A percentile compares a stretch with the other conserved stretches of the same genome.
Conservation (phyloP, 2,888 invertebrate species). For the Drosophila borborema region DNA sequence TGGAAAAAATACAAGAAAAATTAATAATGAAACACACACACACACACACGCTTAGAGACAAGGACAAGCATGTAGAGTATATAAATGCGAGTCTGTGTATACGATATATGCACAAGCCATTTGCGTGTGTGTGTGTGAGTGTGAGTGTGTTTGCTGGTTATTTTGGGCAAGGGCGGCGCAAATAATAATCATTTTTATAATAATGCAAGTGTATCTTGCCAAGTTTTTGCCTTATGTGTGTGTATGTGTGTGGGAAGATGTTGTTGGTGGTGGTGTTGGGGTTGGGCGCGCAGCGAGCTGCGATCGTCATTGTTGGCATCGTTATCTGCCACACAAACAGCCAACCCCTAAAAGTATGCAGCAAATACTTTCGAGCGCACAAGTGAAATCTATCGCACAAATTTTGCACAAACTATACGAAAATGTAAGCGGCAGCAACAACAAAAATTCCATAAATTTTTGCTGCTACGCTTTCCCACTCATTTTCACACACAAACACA, state of each 20-base stretch:
- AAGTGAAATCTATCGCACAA: constrained; percentile 69
- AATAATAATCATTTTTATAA: constrained; percentile 78
- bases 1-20: constrained; percentile 77
- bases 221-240: constrained; percentile 50
- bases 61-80: constrained; percentile 62
- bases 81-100: constrained; percentile 15
- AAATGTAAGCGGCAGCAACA: constrained; percentile 53
- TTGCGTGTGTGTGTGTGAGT: constrained; percentile 25
- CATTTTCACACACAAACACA: constrained; percentile 30
- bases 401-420: constrained; percentile 68
- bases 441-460: constrained; percentile 76
- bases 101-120: constrained; percentile 45
- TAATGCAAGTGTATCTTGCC: constrained; percentile 77
- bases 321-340: constrained; percentile 53
- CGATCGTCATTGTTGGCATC: constrained; percentile 60
- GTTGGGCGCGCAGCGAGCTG: constrained; percentile 21
- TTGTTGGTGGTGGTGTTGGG: not conserved
- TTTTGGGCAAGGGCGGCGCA: constrained; percentile 48
- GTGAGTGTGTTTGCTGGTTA: constrained; percentile 27
- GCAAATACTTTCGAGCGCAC: constrained; percentile 67
- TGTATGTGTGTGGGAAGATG: not conserved
- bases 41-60: constrained; percentile 61
- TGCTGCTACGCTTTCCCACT: constrained; percentile 59
- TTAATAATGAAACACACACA: constrained; percentile 79
- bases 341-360: constrained; percentile 65